Conservation (phyloP, 2,797 vertebrate species). For the Ctenopoma multispine region DNA sequence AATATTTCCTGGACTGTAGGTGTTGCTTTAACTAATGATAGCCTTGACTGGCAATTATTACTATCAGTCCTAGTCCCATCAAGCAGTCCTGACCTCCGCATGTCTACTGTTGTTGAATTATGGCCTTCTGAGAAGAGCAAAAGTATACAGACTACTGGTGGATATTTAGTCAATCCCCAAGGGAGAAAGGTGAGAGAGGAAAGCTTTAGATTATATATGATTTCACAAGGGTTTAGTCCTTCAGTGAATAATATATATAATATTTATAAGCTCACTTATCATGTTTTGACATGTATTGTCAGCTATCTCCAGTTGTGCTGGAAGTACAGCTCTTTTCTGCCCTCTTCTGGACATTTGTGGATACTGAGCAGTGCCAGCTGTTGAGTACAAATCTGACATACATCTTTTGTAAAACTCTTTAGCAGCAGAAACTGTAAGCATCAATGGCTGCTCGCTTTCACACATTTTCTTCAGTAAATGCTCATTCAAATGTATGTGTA, state of each 20-base stretch:
- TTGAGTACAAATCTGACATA: not conserved
- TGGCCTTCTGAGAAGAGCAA: constrained; percentile 34
- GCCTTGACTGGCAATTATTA: constrained; percentile 40
- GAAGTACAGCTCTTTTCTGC: constrained; percentile 70
- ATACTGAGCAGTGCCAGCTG: constrained; percentile 27
- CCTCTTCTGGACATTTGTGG: constrained; percentile 71
- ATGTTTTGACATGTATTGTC: constrained; percentile 13
- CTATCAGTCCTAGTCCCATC: constrained; percentile 16
- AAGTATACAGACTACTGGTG: constrained; percentile 14
- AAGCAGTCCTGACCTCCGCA: constrained; percentile 48
- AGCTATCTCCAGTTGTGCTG: constrained; percentile 1
- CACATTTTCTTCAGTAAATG: too few relatives aligned
- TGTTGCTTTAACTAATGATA: constrained; percentile 31
- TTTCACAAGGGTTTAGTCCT: constrained; percentile 15
- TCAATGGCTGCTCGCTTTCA: too few relatives aligned
- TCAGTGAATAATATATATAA: too few relatives aligned
- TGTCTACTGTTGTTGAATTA: constrained; percentile 51
- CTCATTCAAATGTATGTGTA: not conserved
- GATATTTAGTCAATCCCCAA: constrained; percentile 41
- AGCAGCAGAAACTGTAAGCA: too few relatives aligned
- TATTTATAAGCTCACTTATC: too few relatives aligned
- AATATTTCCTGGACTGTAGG: constrained; percentile 10
- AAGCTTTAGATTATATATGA: constrained; percentile 43
- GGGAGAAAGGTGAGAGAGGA: constrained; percentile 28
- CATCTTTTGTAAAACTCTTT: too few relatives aligned